phyloP scores from a whole-genome alignment of 2,888 invertebrate genomes.

The Cremastinae sp. region DNA sequence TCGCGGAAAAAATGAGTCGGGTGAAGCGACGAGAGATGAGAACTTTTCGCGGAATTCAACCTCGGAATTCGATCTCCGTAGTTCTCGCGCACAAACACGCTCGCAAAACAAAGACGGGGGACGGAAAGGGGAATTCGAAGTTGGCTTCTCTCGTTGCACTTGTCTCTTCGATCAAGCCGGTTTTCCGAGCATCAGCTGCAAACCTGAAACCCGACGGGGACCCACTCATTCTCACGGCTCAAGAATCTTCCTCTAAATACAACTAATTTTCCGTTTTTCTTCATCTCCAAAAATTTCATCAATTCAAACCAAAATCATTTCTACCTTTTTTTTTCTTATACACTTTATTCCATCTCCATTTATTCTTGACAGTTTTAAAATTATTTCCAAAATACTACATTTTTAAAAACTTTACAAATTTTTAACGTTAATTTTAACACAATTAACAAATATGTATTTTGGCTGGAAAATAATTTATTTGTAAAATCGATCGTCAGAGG shows the following conservation, averaged over 20 bases:
- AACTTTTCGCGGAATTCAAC: conserved; percentile 73
- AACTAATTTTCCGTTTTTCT: too few species aligned
- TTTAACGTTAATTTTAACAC: too few species aligned
- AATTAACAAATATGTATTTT: too few species aligned
- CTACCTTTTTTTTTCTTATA: too few species aligned
- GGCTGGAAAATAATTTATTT: too few species aligned
- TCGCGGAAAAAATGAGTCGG: conserved; percentile 26
- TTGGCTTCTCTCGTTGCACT: conserved; percentile 32
- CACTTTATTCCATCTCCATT: too few species aligned
- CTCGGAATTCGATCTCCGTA: conserved; percentile 73
- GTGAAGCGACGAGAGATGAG: conserved; percentile 22
- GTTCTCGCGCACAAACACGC: conserved; percentile 12
- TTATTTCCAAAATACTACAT: too few species aligned
- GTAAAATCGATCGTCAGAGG: too few species aligned
- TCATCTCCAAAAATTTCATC: too few species aligned
- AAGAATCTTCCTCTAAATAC: conserved; percentile 5
- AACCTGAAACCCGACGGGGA: conserved; percentile 34
- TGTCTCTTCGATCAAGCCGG: conserved; percentile 58
- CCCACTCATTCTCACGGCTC: background rate
- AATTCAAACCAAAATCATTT: too few species aligned
- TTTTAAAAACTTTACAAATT: too few species aligned
- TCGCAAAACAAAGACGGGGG: background rate
- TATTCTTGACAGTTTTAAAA: too few species aligned
- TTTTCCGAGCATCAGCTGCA: conserved; percentile 55
- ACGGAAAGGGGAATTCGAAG: conserved; percentile 25